These are phyloP conservation scores for Yponomeuta evonymella DNA, from an alignment of 2,888 invertebrate genomes.

Conservation along the genomic window DNA sequence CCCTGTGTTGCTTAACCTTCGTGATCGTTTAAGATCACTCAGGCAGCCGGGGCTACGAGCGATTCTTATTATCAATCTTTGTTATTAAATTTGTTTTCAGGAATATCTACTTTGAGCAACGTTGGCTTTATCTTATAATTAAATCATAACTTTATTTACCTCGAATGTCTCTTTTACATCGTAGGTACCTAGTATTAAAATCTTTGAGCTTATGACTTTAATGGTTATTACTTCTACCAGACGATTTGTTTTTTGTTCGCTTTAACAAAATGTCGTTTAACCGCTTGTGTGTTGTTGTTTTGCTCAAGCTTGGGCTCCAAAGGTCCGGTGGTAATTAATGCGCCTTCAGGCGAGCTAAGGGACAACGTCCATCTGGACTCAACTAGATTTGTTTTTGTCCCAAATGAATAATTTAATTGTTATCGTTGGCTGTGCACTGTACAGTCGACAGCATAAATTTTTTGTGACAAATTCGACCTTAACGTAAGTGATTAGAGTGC, in stretches of 20 bases:
- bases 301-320: conserved; percentile 1
- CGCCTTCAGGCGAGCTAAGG: conserved; percentile 28
- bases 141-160: not conserved
- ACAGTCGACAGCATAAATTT: no score
- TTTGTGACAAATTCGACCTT: no score
- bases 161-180: not conserved
- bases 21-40: no score
- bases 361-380: not conserved
- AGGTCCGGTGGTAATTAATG: conserved; percentile 28
- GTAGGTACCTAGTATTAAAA: not conserved
- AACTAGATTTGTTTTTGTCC: not conserved
- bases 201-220: conserved; percentile 1
- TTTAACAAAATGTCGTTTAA: conserved; percentile 11
- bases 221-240: conserved; percentile 4
- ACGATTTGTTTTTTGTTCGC: conserved; percentile 7
- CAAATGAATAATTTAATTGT: not conserved
- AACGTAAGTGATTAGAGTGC: no score
- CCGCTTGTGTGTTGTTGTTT: conserved; percentile 10
- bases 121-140: not conserved
- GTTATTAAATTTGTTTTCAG: not conserved
- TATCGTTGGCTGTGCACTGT: no score
- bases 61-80: no score
- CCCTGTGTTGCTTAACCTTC: no score
- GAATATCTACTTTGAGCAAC: not conserved
- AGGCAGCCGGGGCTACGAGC: no score